phyloP scores from a whole-genome alignment of 2,797 vertebrate genomes.

The Champsocephalus esox region DNA sequence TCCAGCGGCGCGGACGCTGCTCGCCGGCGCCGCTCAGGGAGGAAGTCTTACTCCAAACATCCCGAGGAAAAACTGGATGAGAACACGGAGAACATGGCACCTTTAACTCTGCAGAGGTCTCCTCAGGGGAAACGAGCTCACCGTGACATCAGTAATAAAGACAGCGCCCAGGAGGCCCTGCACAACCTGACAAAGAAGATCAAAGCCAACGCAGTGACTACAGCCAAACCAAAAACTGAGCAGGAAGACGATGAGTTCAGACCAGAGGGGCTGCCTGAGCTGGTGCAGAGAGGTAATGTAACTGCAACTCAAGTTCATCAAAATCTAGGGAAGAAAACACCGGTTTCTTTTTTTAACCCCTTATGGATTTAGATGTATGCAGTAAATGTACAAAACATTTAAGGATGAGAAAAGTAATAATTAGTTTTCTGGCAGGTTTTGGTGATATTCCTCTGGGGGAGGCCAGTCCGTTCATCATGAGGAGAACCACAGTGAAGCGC shows the following conservation, averaged over 20 bases:
- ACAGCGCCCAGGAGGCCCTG: constrained; percentile 77
- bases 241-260: constrained; percentile 72
- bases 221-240: constrained; percentile 44
- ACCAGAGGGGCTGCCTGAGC: constrained; percentile 89
- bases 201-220: constrained; percentile 54
- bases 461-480: constrained; percentile 86
- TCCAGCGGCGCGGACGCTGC: constrained; percentile 50
- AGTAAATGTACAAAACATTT: too few species aligned
- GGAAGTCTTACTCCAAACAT: constrained; percentile 58
- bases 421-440: constrained; percentile 81
- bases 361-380: too few species aligned
- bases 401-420: not conserved
- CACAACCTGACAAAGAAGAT: constrained; percentile 83
- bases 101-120: constrained; percentile 44
- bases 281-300: constrained; percentile 86
- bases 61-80: constrained; percentile 29
- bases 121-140: constrained; percentile 81
- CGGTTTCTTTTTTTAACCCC: not conserved
- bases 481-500: constrained; percentile 83
- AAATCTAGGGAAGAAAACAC: too few species aligned
- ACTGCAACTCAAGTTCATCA: not conserved
- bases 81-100: constrained; percentile 60
- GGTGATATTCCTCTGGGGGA: constrained; percentile 88
- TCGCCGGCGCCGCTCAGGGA: constrained; percentile 48
- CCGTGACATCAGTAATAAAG: constrained; percentile 63